Conservation (phyloP, 1,140 invertebrate genomes). For the Cotesia typhae region DNA sequence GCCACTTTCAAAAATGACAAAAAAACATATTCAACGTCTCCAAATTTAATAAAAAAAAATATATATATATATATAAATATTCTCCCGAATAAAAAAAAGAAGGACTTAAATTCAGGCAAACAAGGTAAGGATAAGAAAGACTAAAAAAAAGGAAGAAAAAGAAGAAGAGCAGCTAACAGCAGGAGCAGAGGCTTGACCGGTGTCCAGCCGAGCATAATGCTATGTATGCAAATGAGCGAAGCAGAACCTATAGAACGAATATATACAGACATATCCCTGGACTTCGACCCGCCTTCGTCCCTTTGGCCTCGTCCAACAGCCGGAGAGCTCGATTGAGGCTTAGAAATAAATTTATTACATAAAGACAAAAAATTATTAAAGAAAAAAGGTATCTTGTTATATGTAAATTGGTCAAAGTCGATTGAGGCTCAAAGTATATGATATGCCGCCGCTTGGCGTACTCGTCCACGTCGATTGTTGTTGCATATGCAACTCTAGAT, state of each 20-base stretch:
- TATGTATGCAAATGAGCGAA: conserved; percentile 66
- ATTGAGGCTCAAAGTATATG: conserved; percentile 46
- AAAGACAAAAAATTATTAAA: conserved; percentile 56
- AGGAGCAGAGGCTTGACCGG: conserved; percentile 58
- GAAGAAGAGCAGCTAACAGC: no score
- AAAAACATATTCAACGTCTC: no score
- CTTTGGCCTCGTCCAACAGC: conserved; percentile 28
- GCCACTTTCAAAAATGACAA: no score
- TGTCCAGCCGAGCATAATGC: conserved; percentile 66
- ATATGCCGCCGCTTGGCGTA: conserved; percentile 13
- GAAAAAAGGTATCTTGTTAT: conserved; percentile 63
- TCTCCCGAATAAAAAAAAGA: not conserved
- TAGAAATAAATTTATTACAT: conserved; percentile 56
- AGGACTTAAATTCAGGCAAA: no score
- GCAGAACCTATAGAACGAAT: conserved; percentile 54
- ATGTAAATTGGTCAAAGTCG: conserved; percentile 52
- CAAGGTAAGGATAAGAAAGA: no score
- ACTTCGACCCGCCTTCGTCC: conserved; percentile 39
- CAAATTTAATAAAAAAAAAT: not conserved
- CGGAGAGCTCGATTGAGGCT: conserved; percentile 46
- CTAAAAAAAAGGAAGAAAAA: not conserved
- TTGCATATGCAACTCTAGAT: conserved; percentile 1
- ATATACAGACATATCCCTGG: conserved; percentile 32
- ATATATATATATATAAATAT: conserved; percentile 1
- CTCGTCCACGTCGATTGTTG: conserved; percentile 25